A percentile compares a stretch with the other conserved stretches of the same genome.
These are phyloP conservation scores for Liposcelis brunnea DNA, from an alignment of 2,888 invertebrate species.

Conservation along the genomic window DNA sequence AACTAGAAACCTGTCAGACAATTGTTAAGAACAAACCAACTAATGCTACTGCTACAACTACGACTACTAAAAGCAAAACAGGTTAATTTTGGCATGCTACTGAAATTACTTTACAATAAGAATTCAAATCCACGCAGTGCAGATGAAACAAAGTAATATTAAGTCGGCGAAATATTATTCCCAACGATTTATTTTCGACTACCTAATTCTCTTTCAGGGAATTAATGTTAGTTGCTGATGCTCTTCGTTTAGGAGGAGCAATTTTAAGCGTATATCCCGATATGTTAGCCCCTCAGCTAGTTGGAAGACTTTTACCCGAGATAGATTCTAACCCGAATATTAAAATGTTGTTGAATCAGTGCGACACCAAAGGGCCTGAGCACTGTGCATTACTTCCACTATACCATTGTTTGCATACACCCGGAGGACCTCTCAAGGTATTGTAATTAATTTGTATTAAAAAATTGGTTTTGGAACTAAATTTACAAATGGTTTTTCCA, in stretches of 20 bases:
- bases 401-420: conserved; percentile 93
- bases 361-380: conserved; percentile 72
- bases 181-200: conserved; percentile 5
- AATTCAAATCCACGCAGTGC: too few species aligned
- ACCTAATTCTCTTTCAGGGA: conserved; percentile 39
- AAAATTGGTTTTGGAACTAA: not conserved
- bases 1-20: too few species aligned
- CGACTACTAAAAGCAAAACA: too few species aligned
- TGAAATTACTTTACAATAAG: too few species aligned
- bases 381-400: conserved; percentile 83
- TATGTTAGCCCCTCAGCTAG: conserved; percentile 89
- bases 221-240: conserved; percentile 82
- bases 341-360: conserved; percentile 72
- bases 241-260: conserved; percentile 82
- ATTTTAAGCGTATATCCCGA: conserved; percentile 81
- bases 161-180: too few species aligned
- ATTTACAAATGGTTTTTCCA: too few species aligned
- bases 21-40: too few species aligned
- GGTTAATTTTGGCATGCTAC: too few species aligned
- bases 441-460: too few species aligned
- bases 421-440: conserved; percentile 94
- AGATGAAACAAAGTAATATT: too few species aligned
- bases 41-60: too few species aligned
- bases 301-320: conserved; percentile 84
- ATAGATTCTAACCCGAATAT: conserved; percentile 67